Evolutionary conservation across 2,113 vertebrate genomes (phyloP), one percentile per base, ranked within the genome.

Genomic region (Pardalotus punctatus): DNA sequence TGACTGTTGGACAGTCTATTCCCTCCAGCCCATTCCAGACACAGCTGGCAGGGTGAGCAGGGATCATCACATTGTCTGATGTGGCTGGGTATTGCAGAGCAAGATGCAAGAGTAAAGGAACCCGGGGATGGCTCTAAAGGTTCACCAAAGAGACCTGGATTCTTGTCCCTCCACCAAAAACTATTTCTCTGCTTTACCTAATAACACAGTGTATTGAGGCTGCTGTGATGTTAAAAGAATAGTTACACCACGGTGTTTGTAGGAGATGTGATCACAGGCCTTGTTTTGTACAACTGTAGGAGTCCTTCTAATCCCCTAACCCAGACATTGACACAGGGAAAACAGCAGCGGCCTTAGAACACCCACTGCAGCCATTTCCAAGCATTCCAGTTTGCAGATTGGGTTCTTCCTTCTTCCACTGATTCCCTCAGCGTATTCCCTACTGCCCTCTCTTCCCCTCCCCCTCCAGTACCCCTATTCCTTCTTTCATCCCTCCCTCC

Each of bases 1-100:
- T n/a, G 57, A 18, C 16, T 51, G 13, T 12, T 8, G 18, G 21
- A 15, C 15, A 50, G 1, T 9, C 18, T 45, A 3, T 42, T 5
- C 5, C 4, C 15, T 6, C 1, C 29, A 35, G 64, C 23, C 7
- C 16, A 3, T 33, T 31, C 54, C 31, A 17, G 33, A 66, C 31
- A 38, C 10, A 58, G 17, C 0, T 45, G 25, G 12, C 10, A 74
- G 14, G 6, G 11, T 7, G 4, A 71, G 6, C 28, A 58, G 33
- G 7, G 5, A 40, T 35, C 24, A 25, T 28, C 27, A 38, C 16
- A 11, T 67, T 54, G 61, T n/a, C 47, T 78, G 28, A 47, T 8
- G 7, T 12, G 9, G 21, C 5, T 66, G 11, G 15, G 45, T 38
- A 60, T 2, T 78, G 47, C 25, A 78, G 33, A 81, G 22, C 12